Evolutionary conservation across 2,888 invertebrate species (phyloP).

Genomic region (Ptilodon capucinus): DNA sequence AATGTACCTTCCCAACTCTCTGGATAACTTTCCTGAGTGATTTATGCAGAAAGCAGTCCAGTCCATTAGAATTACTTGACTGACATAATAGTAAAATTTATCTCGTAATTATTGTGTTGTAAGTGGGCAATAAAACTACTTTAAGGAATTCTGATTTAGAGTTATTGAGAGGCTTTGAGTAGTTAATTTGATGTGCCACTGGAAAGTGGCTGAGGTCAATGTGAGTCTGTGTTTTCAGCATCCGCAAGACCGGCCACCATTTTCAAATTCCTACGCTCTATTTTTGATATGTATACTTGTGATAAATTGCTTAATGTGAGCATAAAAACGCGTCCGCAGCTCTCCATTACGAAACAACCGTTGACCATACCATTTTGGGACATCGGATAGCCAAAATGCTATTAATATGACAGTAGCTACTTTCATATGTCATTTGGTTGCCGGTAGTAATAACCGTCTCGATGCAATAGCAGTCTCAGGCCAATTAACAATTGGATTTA

Average conservation of each 20-base stretch:
- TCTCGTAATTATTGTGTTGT: not conserved
- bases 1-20: too few species aligned
- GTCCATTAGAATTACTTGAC: too few species aligned
- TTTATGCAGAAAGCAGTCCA: too few species aligned
- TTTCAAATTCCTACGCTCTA: too few species aligned
- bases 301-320: not conserved
- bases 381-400: not conserved
- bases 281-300: too few species aligned
- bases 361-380: not conserved
- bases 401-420: slow-evolving; percentile 16
- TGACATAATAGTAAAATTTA: not conserved
- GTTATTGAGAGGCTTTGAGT: slow-evolving; percentile 9
- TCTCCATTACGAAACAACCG: not conserved
- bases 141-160: slow-evolving; percentile 14
- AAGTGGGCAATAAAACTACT: not conserved
- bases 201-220: slow-evolving; percentile 13
- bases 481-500: too few species aligned
- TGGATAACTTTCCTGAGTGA: too few species aligned
- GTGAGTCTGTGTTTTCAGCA: too few species aligned
- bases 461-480: too few species aligned
- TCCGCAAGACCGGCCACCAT: too few species aligned
- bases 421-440: slow-evolving; percentile 26
- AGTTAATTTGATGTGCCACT: slow-evolving; percentile 21
- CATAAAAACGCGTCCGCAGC: slow-evolving; percentile 8
- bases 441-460: slow-evolving; percentile 32